These are phyloP conservation scores for Zophobas morio DNA, from an alignment of 1,140 invertebrate genomes.

Conservation along the genomic window DNA sequence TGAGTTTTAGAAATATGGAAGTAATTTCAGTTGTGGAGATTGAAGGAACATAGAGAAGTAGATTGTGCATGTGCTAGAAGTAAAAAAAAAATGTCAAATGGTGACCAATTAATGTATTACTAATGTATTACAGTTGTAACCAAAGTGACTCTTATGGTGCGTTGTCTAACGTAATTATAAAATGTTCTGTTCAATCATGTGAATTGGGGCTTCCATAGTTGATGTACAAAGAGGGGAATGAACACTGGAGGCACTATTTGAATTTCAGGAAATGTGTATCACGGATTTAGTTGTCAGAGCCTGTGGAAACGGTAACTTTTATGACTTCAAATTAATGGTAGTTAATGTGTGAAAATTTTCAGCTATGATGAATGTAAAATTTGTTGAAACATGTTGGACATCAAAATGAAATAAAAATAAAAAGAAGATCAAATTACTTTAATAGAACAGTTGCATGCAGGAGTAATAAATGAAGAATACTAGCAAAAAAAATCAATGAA, in stretches of 20 bases:
- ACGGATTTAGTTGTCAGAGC: constrained; percentile 18
- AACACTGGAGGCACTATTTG: constrained; percentile 43
- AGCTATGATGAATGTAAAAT: constrained; percentile 20
- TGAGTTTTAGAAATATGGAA: too few species aligned
- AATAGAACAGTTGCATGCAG: constrained; percentile 37
- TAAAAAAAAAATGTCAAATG: too few species aligned
- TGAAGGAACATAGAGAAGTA: too few species aligned
- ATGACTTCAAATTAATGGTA: constrained; percentile 14
- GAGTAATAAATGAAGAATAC: constrained; percentile 44
- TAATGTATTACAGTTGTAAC: too few species aligned
- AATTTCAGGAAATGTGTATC: constrained; percentile 48
- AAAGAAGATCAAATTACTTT: constrained; percentile 43
- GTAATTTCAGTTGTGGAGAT: too few species aligned
- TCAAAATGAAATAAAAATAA: constrained; percentile 42
- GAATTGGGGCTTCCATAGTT: too few species aligned
- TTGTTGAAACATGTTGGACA: constrained; percentile 47
- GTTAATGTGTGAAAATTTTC: not conserved
- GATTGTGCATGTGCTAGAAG: too few species aligned
- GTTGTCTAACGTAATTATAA: too few species aligned
- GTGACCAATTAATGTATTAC: too few species aligned
- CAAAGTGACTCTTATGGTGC: too few species aligned
- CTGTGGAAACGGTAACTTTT: constrained; percentile 14
- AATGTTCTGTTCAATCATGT: too few species aligned
- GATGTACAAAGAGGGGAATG: constrained; percentile 9
- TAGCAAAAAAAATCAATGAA: constrained; percentile 35